These are phyloP conservation scores for Blastobasis lacticolella DNA, from an alignment of 2,888 invertebrate species.

Conservation along the genomic window DNA sequence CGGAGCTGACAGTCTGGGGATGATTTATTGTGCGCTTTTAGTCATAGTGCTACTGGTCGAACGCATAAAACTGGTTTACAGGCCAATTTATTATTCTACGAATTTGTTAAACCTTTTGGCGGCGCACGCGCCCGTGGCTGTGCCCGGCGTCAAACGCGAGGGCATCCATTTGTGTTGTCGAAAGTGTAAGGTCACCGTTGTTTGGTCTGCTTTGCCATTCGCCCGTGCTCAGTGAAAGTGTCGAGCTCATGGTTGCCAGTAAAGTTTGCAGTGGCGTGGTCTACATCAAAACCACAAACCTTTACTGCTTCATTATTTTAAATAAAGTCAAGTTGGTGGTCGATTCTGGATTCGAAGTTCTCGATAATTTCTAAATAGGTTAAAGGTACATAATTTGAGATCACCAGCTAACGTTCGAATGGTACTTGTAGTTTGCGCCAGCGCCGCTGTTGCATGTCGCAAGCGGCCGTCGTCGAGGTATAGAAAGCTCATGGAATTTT, in stretches of 20 bases:
- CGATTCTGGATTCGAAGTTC: too few species aligned
- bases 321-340: too few species aligned
- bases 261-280: conserved; percentile 11
- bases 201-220: conserved; percentile 14
- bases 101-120: conserved; percentile 12
- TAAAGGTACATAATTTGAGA: background rate
- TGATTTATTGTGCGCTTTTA: too few species aligned
- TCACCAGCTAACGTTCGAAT: too few species aligned
- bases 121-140: conserved; percentile 9
- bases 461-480: conserved; percentile 38
- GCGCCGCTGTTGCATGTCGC: conserved; percentile 35
- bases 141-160: conserved; percentile 10
- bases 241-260: conserved; percentile 13
- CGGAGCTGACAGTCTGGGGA: too few species aligned
- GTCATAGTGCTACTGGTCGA: background rate
- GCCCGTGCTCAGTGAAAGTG: conserved; percentile 56
- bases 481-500: conserved; percentile 62
- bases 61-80: conserved; percentile 1
- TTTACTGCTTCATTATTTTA: too few species aligned
- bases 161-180: conserved; percentile 11
- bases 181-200: conserved; percentile 31
- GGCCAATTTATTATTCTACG: conserved; percentile 22
- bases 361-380: background rate
- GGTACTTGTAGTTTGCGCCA: background rate
- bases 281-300: background rate